A percentile compares a stretch with the other conserved stretches of the same genome.
These are phyloP conservation scores for Andrena dorsata DNA, from an alignment of 2,888 invertebrate genomes.

Conservation along the genomic window DNA sequence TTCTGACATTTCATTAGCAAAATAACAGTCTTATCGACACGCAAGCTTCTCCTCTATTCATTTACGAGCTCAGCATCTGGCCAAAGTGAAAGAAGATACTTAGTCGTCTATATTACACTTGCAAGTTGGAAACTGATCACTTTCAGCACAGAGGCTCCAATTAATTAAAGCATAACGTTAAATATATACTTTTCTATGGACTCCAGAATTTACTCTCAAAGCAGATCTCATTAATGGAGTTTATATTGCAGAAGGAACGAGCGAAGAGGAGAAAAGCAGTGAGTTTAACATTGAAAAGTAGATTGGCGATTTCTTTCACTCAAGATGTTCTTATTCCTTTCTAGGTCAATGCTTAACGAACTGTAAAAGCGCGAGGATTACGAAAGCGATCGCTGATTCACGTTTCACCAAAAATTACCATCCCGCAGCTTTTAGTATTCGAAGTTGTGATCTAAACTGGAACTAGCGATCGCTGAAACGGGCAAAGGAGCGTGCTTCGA, in stretches of 20 bases:
- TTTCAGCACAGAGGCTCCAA: too few relatives aligned
- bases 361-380: slow-evolving; percentile 12
- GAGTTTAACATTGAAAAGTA: not conserved
- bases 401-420: not conserved
- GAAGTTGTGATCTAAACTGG: not conserved
- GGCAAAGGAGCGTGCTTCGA: slow-evolving; percentile 20
- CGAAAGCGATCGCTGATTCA: slow-evolving; percentile 20
- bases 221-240: not conserved
- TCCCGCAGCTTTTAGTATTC: not conserved
- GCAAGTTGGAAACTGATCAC: too few relatives aligned
- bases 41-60: not conserved
- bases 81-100: too few relatives aligned
- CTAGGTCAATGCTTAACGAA: slow-evolving; percentile 49
- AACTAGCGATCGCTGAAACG: not conserved
- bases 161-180: too few relatives aligned
- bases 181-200: not conserved
- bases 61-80: not conserved
- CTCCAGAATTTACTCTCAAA: not conserved
- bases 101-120: too few relatives aligned
- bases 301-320: not conserved
- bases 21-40: not conserved
- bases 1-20: slow-evolving; percentile 44
- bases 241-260: not conserved
- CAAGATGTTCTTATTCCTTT: slow-evolving; percentile 35
- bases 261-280: not conserved